Evolutionary conservation across 2,888 invertebrate species (phyloP), one percentile per base, ranked within the genome.

Genomic region (Phengaris alcon): DNA sequence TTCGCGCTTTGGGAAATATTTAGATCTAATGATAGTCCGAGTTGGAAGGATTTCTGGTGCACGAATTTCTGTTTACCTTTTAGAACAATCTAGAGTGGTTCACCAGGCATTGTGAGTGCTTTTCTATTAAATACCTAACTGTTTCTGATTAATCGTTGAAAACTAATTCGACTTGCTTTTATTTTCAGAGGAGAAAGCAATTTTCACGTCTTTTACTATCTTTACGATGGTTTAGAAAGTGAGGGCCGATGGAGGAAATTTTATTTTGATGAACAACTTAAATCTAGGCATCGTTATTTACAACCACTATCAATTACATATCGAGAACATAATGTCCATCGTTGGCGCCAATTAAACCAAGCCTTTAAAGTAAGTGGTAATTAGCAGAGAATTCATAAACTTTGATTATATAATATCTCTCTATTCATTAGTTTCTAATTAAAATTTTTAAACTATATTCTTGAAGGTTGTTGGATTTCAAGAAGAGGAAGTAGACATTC

Each of bases 171-270:
- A 70, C 9, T 48, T 55, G 10, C 70, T 44, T 12, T 13, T 72
- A 44, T 73, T 82, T 91, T 57, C 87, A 97, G 96, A 76, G 95
- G 95, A 7, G 97, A 97, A 87, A 95, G 96, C 82, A 97, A 97
- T 88, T 97, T 97, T 84, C 97, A 97, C 86, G 95, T 97, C 75
- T 97, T 97, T 84, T 97, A 97, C 87, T 97, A 97, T 83, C 90
- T 97, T 57, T 96, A 97, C 84, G 97, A 97, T 83, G 97, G 97
- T 0, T 88, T 97, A 70, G 95, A 96, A 81, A 94, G 95, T 70
- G 95, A 95, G 81, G 94, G 95, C 79, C 94, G 95, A 13, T 93
- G 95, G 84, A 91, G 94, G 77, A 95, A 95, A 82, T 97, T 96
- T 85, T 95, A 96, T 83, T 88, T 97, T 64, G 95, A 96, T 81